Evolutionary conservation across 2,113 vertebrate species (phyloP).

Genomic region (Syrmaticus mikado): DNA sequence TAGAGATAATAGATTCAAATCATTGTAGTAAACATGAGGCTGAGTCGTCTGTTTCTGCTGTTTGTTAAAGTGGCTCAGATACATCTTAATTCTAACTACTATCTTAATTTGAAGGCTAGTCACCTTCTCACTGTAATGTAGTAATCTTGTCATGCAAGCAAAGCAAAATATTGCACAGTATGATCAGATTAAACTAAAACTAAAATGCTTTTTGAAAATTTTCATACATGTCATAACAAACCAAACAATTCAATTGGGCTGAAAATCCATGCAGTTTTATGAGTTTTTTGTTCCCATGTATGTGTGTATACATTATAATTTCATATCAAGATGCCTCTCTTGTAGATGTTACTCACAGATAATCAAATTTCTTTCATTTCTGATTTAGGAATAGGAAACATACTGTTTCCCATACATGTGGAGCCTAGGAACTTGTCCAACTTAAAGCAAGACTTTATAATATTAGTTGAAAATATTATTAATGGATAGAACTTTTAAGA

Average conservation of each 20-base stretch:
- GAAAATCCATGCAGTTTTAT: not conserved
- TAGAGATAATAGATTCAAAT: not conserved
- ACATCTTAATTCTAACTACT: not conserved
- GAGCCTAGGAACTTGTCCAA: not conserved
- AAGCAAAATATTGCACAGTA: not conserved
- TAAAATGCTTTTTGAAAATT: not conserved
- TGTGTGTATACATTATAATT: not conserved
- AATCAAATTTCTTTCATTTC: not conserved
- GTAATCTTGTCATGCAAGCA: not conserved
- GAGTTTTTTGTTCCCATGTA: not conserved
- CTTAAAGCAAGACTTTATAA: not conserved
- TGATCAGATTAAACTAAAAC: not conserved
- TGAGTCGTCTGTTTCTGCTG: not conserved
- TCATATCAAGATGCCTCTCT: not conserved
- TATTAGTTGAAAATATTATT: not conserved
- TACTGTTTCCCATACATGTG: not conserved
- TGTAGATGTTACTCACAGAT: not conserved
- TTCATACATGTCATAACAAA: not conserved
- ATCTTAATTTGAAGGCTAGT: not conserved
- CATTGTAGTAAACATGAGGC: constrained; percentile 1
- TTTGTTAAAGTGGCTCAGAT: not conserved
- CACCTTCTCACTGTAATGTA: not conserved
- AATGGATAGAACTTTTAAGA: not conserved
- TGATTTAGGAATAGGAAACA: not conserved
- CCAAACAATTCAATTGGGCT: not conserved